phyloP scores from a whole-genome alignment of 2,888 invertebrate genomes.

The Lithophane socia region DNA sequence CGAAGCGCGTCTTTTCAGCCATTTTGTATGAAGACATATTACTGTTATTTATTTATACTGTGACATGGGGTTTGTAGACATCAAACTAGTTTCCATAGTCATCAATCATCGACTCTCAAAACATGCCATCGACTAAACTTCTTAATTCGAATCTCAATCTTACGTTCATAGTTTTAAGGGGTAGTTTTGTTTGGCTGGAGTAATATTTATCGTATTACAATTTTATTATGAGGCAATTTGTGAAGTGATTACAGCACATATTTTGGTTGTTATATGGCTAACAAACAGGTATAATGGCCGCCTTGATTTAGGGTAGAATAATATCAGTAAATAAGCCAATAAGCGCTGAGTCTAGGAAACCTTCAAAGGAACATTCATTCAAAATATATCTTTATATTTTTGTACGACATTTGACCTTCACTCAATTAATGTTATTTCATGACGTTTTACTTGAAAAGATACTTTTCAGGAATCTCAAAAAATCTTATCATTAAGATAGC shows the following conservation, averaged over 20 bases:
- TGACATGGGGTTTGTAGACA: slow-evolving; percentile 39
- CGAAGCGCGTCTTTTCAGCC: too few relatives aligned
- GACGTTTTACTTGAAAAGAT: too few relatives aligned
- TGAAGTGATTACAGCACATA: slow-evolving; percentile 53
- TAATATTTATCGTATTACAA: slow-evolving; percentile 41
- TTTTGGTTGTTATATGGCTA: slow-evolving; percentile 44
- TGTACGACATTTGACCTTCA: slow-evolving; percentile 35
- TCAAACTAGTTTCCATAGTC: slow-evolving; percentile 45
- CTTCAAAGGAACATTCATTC: slow-evolving; percentile 22
- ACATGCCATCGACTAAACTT: slow-evolving; percentile 32
- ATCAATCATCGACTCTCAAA: slow-evolving; percentile 62
- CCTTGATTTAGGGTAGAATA: slow-evolving; percentile 24
- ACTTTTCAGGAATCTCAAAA: too few relatives aligned
- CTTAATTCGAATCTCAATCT: slow-evolving; percentile 36
- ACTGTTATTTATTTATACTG: slow-evolving; percentile 46
- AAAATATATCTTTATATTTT: slow-evolving; percentile 20
- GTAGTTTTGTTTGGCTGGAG: neutral
- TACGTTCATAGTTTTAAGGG: neutral
- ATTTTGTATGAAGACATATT: too few relatives aligned
- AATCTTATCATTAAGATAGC: too few relatives aligned
- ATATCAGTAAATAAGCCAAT: slow-evolving; percentile 27
- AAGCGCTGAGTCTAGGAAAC: slow-evolving; percentile 26
- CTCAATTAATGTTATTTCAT: slow-evolving; percentile 8
- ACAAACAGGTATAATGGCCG: slow-evolving; percentile 28
- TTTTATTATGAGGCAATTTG: slow-evolving; percentile 46